phyloP scores from a whole-genome alignment of 2,888 invertebrate genomes.

The Gonocerus acuteangulatus region DNA sequence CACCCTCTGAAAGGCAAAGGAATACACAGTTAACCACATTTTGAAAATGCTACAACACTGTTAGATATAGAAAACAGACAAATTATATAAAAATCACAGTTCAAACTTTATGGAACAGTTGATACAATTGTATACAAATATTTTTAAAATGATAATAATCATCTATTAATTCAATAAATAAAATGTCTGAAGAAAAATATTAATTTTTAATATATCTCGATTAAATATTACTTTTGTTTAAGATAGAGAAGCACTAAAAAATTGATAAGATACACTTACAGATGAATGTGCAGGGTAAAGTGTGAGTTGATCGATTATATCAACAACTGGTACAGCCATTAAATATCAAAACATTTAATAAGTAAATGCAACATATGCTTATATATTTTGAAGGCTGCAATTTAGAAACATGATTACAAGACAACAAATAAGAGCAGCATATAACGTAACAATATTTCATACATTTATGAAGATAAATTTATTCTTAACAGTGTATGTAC shows the following conservation, averaged over 20 bases:
- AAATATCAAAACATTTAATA: background rate
- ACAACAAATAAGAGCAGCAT: background rate
- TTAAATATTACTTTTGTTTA: background rate
- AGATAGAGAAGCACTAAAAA: background rate
- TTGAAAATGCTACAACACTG: constrained; percentile 3
- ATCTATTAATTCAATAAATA: background rate
- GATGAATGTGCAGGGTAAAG: background rate
- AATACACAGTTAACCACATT: constrained; percentile 1
- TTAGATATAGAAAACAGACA: constrained; percentile 5
- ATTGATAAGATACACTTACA: constrained; percentile 6
- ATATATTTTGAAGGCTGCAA: background rate
- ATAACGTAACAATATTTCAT: background rate
- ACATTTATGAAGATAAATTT: too few species aligned
- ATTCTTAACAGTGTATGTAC: too few species aligned
- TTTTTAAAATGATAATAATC: background rate
- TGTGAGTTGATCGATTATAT: background rate
- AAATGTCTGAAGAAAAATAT: constrained; percentile 14
- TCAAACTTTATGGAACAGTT: constrained; percentile 6
- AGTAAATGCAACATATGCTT: background rate
- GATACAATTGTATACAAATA: constrained; percentile 9
- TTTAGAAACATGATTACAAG: background rate
- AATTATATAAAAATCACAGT: constrained; percentile 24
- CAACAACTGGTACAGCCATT: background rate
- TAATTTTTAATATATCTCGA: background rate
- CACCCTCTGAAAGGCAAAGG: background rate